Evolutionary conservation across 1,140 invertebrate genomes (phyloP).

Genomic region (Drosophila setifemur): DNA sequence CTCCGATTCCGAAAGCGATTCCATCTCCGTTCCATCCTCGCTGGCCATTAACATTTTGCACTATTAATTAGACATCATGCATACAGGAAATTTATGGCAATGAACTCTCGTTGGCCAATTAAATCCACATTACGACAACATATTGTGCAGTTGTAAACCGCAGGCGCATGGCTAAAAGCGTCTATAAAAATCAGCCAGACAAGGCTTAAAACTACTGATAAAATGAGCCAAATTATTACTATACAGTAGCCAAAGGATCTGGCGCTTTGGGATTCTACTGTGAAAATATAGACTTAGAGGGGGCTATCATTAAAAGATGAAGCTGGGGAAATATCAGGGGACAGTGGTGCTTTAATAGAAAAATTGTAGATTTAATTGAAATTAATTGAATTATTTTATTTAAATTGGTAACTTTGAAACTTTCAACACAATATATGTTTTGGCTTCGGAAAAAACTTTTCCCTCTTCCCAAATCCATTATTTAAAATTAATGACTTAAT

Average conservation of each 20-base stretch:
- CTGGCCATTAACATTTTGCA: slow-evolving; percentile 58
- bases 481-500: too few relatives aligned
- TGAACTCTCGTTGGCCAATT: slow-evolving; percentile 47
- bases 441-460: too few relatives aligned
- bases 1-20: slow-evolving; percentile 13
- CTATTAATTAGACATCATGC: slow-evolving; percentile 64
- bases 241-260: slow-evolving; percentile 35
- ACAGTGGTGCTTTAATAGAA: too few relatives aligned
- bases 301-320: too few relatives aligned
- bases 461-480: neutral
- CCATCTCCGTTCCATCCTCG: slow-evolving; percentile 21
- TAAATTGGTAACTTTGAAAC: too few relatives aligned
- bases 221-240: slow-evolving; percentile 55
- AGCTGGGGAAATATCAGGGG: too few relatives aligned
- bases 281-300: too few relatives aligned
- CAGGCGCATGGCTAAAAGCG: slow-evolving; percentile 44
- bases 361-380: too few relatives aligned
- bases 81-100: slow-evolving; percentile 54
- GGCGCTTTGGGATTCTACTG: neutral
- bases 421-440: too few relatives aligned
- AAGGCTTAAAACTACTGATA: slow-evolving; percentile 47
- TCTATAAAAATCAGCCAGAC: slow-evolving; percentile 61
- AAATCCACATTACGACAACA: slow-evolving; percentile 56
- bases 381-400: too few relatives aligned
- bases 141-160: slow-evolving; percentile 28